Percentiles rank a stretch among this genome's conserved stretches.
phyloP scores from a whole-genome alignment of 1,140 invertebrate genomes.

The Magallana ariakensis region DNA sequence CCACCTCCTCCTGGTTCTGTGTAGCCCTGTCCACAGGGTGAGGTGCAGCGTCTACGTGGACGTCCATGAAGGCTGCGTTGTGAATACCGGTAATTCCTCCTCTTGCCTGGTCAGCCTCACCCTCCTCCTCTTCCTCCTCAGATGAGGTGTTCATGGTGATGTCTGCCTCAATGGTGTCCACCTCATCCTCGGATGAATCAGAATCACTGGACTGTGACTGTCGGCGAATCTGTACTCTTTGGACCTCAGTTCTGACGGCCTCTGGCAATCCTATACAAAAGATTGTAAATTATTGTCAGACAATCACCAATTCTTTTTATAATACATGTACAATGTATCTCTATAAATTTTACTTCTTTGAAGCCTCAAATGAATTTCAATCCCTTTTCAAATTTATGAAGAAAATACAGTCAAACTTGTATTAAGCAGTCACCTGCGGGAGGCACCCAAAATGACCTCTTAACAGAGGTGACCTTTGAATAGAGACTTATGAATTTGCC shows the following conservation, averaged over 20 bases:
- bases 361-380: too few species aligned
- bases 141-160: slow-evolving; percentile 25
- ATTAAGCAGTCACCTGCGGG: too few species aligned
- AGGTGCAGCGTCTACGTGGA: background rate
- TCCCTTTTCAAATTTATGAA: too few species aligned
- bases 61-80: background rate
- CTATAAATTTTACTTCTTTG: too few species aligned
- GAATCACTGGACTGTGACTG: slow-evolving; percentile 18
- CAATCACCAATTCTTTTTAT: too few species aligned
- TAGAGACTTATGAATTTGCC: too few species aligned
- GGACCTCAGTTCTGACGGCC: slow-evolving; percentile 41
- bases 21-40: background rate
- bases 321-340: too few species aligned
- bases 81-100: background rate
- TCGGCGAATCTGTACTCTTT: background rate
- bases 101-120: background rate
- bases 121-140: background rate
- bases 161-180: slow-evolving; percentile 1
- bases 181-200: slow-evolving; percentile 27
- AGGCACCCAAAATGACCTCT: too few species aligned
- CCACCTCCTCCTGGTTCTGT: background rate
- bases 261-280: slow-evolving; percentile 30
- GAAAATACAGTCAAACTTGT: too few species aligned
- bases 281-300: background rate
- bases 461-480: too few species aligned